A percentile compares a stretch with the other conserved stretches of the same genome.
phyloP scores from a whole-genome alignment of 2,113 vertebrate species.

The Anser cygnoides region DNA sequence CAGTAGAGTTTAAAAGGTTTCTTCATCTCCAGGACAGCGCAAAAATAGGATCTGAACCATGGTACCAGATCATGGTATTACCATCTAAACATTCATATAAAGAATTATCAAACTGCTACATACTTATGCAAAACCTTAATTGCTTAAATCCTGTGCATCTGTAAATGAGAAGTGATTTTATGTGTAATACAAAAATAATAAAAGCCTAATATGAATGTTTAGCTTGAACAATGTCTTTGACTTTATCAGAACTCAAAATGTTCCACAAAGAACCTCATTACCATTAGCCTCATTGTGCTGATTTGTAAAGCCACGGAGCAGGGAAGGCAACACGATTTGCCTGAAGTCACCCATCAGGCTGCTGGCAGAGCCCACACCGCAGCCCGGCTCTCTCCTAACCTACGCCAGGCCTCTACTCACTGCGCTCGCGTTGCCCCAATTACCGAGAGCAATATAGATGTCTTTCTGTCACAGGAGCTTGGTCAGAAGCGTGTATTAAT shows the following conservation, averaged over 20 bases:
- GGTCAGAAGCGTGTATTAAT: slow-evolving; percentile 9
- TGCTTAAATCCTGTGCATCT: slow-evolving; percentile 12
- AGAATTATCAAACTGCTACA: neutral
- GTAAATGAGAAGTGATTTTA: neutral
- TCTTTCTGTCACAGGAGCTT: slow-evolving; percentile 5
- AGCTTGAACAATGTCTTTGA: neutral
- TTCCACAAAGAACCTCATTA: slow-evolving; percentile 8
- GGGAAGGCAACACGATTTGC: slow-evolving; percentile 10
- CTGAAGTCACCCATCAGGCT: slow-evolving; percentile 16
- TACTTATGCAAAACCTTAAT: slow-evolving; percentile 51
- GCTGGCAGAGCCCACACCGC: slow-evolving; percentile 11
- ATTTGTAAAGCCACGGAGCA: slow-evolving; percentile 10
- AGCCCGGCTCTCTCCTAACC: neutral
- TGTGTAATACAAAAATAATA: neutral
- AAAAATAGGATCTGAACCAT: neutral
- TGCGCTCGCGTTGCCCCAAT: neutral
- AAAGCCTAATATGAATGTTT: slow-evolving; percentile 32
- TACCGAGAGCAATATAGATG: neutral
- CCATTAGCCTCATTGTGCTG: neutral
- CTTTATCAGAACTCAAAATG: neutral
- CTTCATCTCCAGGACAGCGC: neutral
- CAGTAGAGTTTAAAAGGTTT: neutral
- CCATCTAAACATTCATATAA: neutral
- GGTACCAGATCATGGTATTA: neutral
- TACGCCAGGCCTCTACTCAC: neutral